These are phyloP conservation scores for Cataglyphis albicans DNA, from an alignment of 2,888 invertebrate species.

Conservation along the genomic window DNA sequence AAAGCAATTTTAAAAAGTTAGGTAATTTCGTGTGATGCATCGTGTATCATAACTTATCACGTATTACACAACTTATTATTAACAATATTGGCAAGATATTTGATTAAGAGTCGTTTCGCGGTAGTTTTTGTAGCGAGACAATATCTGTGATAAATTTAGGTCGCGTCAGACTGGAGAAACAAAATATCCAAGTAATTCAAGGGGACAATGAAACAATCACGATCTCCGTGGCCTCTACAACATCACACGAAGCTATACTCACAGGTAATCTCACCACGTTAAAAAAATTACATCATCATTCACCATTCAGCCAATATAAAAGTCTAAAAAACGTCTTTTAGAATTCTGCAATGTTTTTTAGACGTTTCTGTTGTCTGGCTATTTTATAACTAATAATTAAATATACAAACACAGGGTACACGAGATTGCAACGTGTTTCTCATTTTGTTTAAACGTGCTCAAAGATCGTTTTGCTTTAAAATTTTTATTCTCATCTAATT, in stretches of 20 bases:
- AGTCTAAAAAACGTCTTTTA: not conserved
- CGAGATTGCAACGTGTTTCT: not conserved
- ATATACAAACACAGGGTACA: conserved; percentile 9
- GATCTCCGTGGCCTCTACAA: conserved; percentile 88
- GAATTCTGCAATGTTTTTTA: not conserved
- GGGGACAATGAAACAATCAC: conserved; percentile 85
- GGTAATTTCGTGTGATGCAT: not conserved
- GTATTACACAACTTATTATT: conserved; percentile 9
- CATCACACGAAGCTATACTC: conserved; percentile 89
- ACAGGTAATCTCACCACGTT: conserved; percentile 87
- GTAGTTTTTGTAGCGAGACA: conserved; percentile 62
- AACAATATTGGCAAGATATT: conserved; percentile 19
- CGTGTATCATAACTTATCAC: conserved; percentile 9
- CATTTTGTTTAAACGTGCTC: not conserved
- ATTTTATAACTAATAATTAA: conserved; percentile 1
- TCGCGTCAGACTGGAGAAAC: conserved; percentile 82
- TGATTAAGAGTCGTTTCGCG: conserved; percentile 52
- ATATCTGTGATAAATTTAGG: conserved; percentile 81
- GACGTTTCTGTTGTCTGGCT: not conserved
- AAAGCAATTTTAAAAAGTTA: not conserved
- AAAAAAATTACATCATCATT: conserved; percentile 3
- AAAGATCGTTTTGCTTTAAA: conserved; percentile 9
- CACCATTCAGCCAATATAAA: not conserved
- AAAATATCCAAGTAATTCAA: conserved; percentile 83
- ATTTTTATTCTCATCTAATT: conserved; percentile 21